Evolutionary conservation across 1,140 invertebrate species (phyloP).

Genomic region (Leptonema lineaticorne): DNA sequence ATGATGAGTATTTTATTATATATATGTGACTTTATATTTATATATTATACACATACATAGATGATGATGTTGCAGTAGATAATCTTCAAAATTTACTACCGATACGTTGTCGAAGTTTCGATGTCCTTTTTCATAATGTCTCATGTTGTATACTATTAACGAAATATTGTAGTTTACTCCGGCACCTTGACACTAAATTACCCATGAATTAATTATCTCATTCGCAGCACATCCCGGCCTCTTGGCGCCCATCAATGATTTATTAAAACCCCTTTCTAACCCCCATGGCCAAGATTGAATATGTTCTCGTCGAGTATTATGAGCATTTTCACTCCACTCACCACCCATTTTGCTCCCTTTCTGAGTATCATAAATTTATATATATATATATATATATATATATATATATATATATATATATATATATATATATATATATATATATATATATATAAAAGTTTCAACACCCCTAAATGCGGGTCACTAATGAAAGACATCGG

Average conservation of each 20-base stretch:
- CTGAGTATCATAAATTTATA: not conserved
- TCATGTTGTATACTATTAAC: too few relatives aligned
- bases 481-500: conserved; percentile 2
- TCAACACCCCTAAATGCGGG: not conserved
- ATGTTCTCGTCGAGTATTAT: not conserved
- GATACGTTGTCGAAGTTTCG: too few relatives aligned
- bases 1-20: too few relatives aligned
- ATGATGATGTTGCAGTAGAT: too few relatives aligned
- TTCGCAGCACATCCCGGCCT: not conserved
- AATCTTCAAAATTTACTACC: too few relatives aligned
- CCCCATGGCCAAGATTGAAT: conserved; percentile 1
- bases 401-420: not conserved
- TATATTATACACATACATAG: too few relatives aligned
- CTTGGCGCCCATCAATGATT: conserved; percentile 6
- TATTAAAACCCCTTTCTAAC: conserved; percentile 8
- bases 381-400: not conserved
- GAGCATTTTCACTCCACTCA: not conserved
- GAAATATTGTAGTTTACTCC: not conserved
- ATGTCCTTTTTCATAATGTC: too few relatives aligned
- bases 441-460: not conserved
- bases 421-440: not conserved
- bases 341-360: too few relatives aligned
- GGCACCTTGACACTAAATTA: not conserved
- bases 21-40: too few relatives aligned
- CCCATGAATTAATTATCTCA: conserved; percentile 12